Base-by-base conservation (phyloP, 2,797 vertebrate species). In the Alca torda region DNA sequence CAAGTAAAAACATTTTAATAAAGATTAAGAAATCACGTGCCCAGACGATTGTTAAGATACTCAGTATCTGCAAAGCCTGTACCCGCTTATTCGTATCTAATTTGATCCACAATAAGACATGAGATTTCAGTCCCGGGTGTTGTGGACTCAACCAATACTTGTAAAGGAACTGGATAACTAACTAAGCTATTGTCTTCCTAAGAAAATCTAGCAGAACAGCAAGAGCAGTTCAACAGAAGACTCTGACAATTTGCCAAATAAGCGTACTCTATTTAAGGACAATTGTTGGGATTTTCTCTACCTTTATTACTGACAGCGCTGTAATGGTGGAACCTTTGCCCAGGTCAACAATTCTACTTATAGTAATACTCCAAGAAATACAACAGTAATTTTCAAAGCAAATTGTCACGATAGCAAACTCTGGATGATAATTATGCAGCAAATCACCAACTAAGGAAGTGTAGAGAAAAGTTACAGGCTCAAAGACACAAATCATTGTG, bases 21-120 rank as follows among this genome's bases (percentile, higher is more conserved):
- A 31, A 31, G 54, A 50, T 17, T 3, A 19, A 23, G 45, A 50
- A 61, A 48, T 46, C 11, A 20, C 0, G 1, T 13, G 18, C 3
- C 2, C 15, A 39, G 39, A 1, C 2, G 31, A 3, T 7, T 9
- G 30, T 20, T 10, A 39, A n/a, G 65, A 30, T 5, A 21, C 25
- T 63, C 31, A 7, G 37, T 24, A 73, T 65, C 43, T 68, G 69
- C 80, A 80, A 60, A 70, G 35, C 59, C 68, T n/a, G 7, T 10
- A 37, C 21, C 19, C 35, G 21, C 35, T 24, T 54, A 57, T 11
- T 63, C 54, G 48, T 33, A 6, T 9, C 12, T 41, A 14, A 46
- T 51, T 4, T 33, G 57, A 82, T 25, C 77, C 30, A 25, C 6
- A 6, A 18, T 11, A 48, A 60, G 17, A 67, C 31, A 13, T 9